Evolutionary conservation across 2,888 invertebrate genomes (phyloP).

Genomic region (Empis livida): DNA sequence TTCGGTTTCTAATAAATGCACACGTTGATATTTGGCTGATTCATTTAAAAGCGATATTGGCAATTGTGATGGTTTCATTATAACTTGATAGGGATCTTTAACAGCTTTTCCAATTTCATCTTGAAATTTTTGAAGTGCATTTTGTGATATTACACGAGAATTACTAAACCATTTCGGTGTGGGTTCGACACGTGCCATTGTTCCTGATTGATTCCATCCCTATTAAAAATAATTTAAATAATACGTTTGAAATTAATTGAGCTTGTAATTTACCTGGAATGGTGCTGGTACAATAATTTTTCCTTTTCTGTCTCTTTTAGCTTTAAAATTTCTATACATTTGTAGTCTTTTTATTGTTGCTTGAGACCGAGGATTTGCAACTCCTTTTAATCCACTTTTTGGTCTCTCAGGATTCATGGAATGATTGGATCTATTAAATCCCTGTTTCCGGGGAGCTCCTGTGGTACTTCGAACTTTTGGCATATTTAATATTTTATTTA

Average conservation of each 20-base stretch:
- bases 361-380: slow-evolving; percentile 73
- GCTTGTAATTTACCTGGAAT: slow-evolving; percentile 58
- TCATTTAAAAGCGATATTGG: slow-evolving; percentile 92
- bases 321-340: slow-evolving; percentile 97
- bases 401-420: slow-evolving; percentile 91
- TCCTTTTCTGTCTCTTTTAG: slow-evolving; percentile 77
- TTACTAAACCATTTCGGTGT: slow-evolving; percentile 99
- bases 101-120: slow-evolving; percentile 88
- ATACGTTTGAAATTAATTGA: background rate
- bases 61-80: slow-evolving; percentile 91
- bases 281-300: slow-evolving; percentile 92
- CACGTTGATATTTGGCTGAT: slow-evolving; percentile 75
- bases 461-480: slow-evolving; percentile 59
- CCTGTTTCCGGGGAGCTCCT: slow-evolving; percentile 69
- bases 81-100: slow-evolving; percentile 93
- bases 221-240: slow-evolving; percentile 9
- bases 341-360: slow-evolving; percentile 91
- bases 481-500: slow-evolving; percentile 39
- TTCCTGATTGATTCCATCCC: slow-evolving; percentile 75
- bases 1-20: slow-evolving; percentile 92
- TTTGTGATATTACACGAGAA: slow-evolving; percentile 90
- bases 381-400: slow-evolving; percentile 65
- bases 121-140: slow-evolving; percentile 77
- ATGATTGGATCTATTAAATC: slow-evolving; percentile 74
- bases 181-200: slow-evolving; percentile 89